Conservation (phyloP, 2,113 vertebrate species). For the Macaca nemestrina region DNA sequence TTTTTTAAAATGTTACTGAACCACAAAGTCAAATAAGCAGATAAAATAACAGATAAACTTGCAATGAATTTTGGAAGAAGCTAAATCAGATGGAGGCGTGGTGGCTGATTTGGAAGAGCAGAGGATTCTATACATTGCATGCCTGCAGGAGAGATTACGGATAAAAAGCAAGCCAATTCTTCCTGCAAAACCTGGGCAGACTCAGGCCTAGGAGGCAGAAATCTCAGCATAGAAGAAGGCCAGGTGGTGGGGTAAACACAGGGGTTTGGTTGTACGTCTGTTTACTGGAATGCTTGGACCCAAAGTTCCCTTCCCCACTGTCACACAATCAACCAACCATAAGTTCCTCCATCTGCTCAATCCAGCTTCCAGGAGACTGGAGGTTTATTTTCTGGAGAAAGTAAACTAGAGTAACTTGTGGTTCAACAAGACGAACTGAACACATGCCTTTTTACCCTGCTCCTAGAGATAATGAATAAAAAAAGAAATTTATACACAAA, state of each 20-base stretch:
- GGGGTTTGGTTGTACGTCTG: background rate
- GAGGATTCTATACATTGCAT: background rate
- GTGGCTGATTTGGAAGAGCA: background rate
- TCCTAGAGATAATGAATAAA: background rate
- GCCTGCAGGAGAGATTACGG: background rate
- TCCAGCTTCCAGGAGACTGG: background rate
- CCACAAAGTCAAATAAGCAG: background rate
- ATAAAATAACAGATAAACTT: background rate
- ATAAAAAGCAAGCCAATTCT: background rate
- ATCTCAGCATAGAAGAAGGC: background rate
- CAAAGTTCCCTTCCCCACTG: background rate
- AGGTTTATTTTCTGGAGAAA: slow-evolving; percentile 17
- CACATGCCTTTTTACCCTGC: background rate
- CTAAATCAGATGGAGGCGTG: background rate
- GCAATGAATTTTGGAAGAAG: background rate
- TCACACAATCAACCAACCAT: background rate
- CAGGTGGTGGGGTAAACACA: background rate
- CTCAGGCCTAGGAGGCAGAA: background rate
- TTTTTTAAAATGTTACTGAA: background rate
- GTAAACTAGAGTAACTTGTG: background rate
- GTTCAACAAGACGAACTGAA: background rate
- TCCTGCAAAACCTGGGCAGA: background rate
- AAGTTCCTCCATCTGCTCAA: slow-evolving; percentile 19
- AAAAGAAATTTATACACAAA: background rate
- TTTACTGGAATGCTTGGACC: background rate